Evolutionary conservation across 1,140 invertebrate genomes (phyloP).

Genomic region (Maconellicoccus hirsutus): DNA sequence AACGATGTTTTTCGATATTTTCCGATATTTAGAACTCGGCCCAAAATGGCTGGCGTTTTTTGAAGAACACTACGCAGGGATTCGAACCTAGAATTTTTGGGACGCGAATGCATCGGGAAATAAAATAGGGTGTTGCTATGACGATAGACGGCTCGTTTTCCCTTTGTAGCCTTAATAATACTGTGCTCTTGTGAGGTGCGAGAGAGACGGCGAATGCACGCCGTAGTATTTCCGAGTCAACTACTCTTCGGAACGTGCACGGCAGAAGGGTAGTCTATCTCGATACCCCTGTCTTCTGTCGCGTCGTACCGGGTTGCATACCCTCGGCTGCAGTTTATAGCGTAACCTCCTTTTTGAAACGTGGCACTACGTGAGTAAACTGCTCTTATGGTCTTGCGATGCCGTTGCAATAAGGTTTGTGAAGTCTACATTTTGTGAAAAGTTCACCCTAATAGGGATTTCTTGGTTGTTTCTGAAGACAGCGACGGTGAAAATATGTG

Average conservation of each 20-base stretch:
- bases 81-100: not conserved
- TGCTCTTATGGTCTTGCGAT: no score
- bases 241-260: not conserved
- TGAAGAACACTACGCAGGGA: not conserved
- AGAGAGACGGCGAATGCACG: not conserved
- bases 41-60: no score
- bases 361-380: not conserved
- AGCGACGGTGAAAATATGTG: not conserved
- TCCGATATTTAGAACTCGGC: no score
- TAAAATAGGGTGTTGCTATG: conserved; percentile 22
- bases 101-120: conserved; percentile 13
- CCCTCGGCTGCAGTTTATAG: conserved; percentile 16
- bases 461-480: no score
- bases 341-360: conserved; percentile 9
- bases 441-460: no score
- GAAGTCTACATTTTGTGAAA: no score
- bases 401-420: no score
- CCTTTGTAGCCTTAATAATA: conserved; percentile 12
- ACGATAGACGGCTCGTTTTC: conserved; percentile 21
- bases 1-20: no score
- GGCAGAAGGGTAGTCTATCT: conserved; percentile 18
- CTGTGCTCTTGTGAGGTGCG: not conserved
- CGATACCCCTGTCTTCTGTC: conserved; percentile 15
- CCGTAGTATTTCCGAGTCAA: conserved; percentile 18
- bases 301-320: conserved; percentile 13